These are phyloP conservation scores for Spodoptera littoralis DNA, from an alignment of 2,888 invertebrate genomes.

Conservation along the genomic window DNA sequence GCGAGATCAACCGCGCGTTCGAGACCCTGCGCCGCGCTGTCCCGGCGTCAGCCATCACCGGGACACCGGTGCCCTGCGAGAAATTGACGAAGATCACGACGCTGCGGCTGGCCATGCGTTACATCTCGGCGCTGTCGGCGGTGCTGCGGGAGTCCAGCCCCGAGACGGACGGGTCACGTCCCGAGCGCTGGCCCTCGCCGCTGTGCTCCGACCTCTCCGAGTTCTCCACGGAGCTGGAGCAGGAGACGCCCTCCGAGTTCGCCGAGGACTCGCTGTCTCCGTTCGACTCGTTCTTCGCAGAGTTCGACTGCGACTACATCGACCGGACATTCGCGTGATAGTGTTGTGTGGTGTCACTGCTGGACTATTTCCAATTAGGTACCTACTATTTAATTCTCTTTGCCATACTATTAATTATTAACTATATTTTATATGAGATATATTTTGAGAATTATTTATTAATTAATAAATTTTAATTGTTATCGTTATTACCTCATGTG, in stretches of 20 bases:
- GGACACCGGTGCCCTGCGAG: constrained; percentile 90
- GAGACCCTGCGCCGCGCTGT: constrained; percentile 94
- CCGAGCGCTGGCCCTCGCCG: constrained; percentile 83
- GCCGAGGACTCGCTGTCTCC: constrained; percentile 89
- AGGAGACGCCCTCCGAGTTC: constrained; percentile 85
- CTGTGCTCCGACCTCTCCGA: constrained; percentile 88
- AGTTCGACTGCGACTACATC: constrained; percentile 85
- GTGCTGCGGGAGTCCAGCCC: constrained; percentile 87
- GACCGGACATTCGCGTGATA: constrained; percentile 86
- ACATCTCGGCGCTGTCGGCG: constrained; percentile 93
- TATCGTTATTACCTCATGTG: constrained; percentile 73
- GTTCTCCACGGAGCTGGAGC: constrained; percentile 82
- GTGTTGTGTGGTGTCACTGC: constrained; percentile 69
- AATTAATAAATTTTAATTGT: constrained; percentile 84
- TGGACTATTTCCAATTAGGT: constrained; percentile 73
- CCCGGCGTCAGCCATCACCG: constrained; percentile 89
- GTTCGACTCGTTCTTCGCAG: constrained; percentile 88
- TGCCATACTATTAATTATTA: constrained; percentile 85
- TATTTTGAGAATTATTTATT: constrained; percentile 78
- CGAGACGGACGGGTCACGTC: constrained; percentile 63
- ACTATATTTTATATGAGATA: constrained; percentile 75
- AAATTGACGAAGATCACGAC: constrained; percentile 97
- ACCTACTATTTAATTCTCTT: constrained; percentile 72
- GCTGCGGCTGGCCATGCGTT: constrained; percentile 95
- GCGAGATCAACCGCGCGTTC: constrained; percentile 96